Percentiles rank a stretch among this genome's conserved stretches.
phyloP scores from a whole-genome alignment of 2,797 vertebrate genomes.

The Diplodus sargus region DNA sequence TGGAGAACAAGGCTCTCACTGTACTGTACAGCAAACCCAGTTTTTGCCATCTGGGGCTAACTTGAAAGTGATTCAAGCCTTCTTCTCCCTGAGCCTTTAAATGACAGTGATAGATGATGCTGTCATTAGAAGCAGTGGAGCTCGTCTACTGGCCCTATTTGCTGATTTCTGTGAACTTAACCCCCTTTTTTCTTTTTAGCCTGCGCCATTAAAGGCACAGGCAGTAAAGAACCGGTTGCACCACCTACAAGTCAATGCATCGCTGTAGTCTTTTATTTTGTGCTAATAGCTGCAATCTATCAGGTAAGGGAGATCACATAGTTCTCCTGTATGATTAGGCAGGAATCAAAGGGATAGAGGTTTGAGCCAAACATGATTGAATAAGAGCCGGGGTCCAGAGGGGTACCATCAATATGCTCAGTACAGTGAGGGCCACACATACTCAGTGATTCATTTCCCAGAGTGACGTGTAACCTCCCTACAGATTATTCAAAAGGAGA shows the following conservation, averaged over 20 bases:
- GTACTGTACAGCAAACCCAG: constrained; percentile 27
- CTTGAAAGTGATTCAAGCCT: constrained; percentile 50
- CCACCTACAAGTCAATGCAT: neutral
- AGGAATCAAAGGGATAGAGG: constrained; percentile 7
- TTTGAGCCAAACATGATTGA: constrained; percentile 37
- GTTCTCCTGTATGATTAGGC: neutral
- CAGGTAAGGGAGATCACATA: constrained; percentile 1
- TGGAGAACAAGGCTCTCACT: constrained; percentile 47
- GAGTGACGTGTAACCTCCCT: constrained; percentile 16
- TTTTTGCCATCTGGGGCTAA: constrained; percentile 43
- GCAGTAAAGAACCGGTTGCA: neutral
- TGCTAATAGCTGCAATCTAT: constrained; percentile 4
- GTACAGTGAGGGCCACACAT: constrained; percentile 14
- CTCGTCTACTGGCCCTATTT: constrained; percentile 66
- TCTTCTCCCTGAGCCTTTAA: constrained; percentile 56
- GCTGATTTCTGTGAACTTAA: constrained; percentile 56
- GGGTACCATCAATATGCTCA: constrained; percentile 27
- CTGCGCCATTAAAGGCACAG: constrained; percentile 29
- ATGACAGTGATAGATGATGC: constrained; percentile 73
- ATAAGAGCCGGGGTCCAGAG: constrained; percentile 18
- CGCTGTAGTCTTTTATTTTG: constrained; percentile 32
- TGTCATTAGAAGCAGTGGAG: constrained; percentile 68
- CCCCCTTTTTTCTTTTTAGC: constrained; percentile 33
- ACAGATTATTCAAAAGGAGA: constrained; percentile 55
- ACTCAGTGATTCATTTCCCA: constrained; percentile 39